A percentile compares a stretch with the other conserved stretches of the same genome.
Evolutionary conservation across 2,797 vertebrate genomes (phyloP).

Genomic region (Protonibea diacanthus): DNA sequence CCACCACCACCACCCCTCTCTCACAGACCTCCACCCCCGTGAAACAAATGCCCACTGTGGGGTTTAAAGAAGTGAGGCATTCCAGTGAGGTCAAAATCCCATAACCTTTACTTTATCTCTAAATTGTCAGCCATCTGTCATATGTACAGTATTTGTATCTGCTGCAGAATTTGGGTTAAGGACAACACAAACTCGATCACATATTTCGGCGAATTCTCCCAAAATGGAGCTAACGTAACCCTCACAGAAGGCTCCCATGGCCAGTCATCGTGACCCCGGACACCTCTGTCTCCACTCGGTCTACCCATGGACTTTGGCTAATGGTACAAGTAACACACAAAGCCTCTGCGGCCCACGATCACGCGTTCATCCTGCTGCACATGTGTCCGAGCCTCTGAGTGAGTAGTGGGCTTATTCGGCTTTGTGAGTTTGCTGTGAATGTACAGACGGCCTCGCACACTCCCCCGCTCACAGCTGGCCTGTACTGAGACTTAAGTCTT

Average conservation of each 20-base stretch:
- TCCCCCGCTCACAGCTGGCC: slow-evolving; percentile 68
- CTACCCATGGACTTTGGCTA: slow-evolving; percentile 18
- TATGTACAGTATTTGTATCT: slow-evolving; percentile 20
- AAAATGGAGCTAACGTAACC: slow-evolving; percentile 15
- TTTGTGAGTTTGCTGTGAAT: slow-evolving; percentile 76
- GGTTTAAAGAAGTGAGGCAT: slow-evolving; percentile 34
- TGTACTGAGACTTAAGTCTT: slow-evolving; percentile 59
- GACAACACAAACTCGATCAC: slow-evolving; percentile 16
- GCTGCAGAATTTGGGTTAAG: slow-evolving; percentile 17
- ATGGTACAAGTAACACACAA: slow-evolving; percentile 10
- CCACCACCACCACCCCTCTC: slow-evolving; percentile 35
- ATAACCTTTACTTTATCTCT: slow-evolving; percentile 48
- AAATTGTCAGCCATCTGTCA: slow-evolving; percentile 39
- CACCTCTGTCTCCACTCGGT: slow-evolving; percentile 39
- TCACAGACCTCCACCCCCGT: slow-evolving; percentile 37
- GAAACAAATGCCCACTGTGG: slow-evolving; percentile 45
- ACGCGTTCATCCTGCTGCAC: slow-evolving; percentile 41
- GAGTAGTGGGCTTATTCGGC: slow-evolving; percentile 61
- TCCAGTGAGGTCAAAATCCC: slow-evolving; percentile 57
- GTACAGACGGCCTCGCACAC: slow-evolving; percentile 45
- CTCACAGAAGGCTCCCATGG: slow-evolving; percentile 21
- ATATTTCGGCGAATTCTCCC: slow-evolving; percentile 35
- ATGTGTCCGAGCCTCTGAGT: slow-evolving; percentile 40
- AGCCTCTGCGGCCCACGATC: slow-evolving; percentile 12
- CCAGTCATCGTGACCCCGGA: slow-evolving; percentile 31